These are phyloP conservation scores for Macroteleia sp. DNA, from an alignment of 2,888 invertebrate species.

Conservation along the genomic window DNA sequence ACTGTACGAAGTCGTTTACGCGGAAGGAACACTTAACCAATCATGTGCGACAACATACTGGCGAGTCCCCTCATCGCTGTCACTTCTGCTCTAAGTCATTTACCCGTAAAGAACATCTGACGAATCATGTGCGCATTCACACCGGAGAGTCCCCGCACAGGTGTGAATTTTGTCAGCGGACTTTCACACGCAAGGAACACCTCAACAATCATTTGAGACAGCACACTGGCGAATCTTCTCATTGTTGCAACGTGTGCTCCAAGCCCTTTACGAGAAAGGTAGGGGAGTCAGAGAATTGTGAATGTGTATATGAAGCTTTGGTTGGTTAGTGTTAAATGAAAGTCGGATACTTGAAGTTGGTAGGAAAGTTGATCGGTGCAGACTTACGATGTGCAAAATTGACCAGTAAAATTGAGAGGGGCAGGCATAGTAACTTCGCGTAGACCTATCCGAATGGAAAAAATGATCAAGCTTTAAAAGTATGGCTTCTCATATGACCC, in stretches of 20 bases:
- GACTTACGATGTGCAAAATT: no score
- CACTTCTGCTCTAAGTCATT: slow-evolving; percentile 93
- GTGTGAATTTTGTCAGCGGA: slow-evolving; percentile 89
- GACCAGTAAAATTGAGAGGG: no score
- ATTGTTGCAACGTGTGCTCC: slow-evolving; percentile 89
- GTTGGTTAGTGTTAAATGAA: no score
- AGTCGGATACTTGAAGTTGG: no score
- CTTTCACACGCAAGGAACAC: slow-evolving; percentile 89
- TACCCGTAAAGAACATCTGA: slow-evolving; percentile 93
- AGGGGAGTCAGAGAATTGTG: slow-evolving; percentile 26
- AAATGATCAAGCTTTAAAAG: no score
- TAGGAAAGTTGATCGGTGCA: no score
- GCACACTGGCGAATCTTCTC: slow-evolving; percentile 89
- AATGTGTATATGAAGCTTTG: no score
- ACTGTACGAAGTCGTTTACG: slow-evolving; percentile 91
- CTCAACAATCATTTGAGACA: slow-evolving; percentile 89
- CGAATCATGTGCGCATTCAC: slow-evolving; percentile 90
- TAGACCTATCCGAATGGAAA: no score
- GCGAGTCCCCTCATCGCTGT: slow-evolving; percentile 94
- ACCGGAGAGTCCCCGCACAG: slow-evolving; percentile 88
- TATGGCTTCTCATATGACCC: no score
- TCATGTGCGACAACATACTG: slow-evolving; percentile 94
- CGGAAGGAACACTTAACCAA: slow-evolving; percentile 93
- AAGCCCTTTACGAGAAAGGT: slow-evolving; percentile 90
- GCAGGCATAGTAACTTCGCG: no score